Conservation (phyloP, 1,140 invertebrate species). For the Megalonaias nervosa region DNA sequence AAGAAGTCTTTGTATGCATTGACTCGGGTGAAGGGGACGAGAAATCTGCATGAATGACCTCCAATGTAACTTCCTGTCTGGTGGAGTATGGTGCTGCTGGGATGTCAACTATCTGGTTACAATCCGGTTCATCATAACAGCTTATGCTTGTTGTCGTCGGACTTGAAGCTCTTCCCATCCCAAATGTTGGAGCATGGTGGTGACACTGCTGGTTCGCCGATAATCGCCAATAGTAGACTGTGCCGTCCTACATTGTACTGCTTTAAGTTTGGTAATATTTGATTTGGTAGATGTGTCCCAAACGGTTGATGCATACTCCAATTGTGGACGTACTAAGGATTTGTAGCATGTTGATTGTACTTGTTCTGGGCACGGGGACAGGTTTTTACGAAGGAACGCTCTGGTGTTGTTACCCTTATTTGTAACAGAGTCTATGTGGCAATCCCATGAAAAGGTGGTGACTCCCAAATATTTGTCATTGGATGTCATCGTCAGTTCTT, state of each 20-base stretch:
- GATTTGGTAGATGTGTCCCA: no score
- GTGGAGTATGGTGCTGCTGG: background rate
- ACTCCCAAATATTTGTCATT: no score
- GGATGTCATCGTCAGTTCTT: no score
- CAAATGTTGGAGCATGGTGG: background rate
- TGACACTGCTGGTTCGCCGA: no score
- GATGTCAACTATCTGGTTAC: slow-evolving; percentile 3
- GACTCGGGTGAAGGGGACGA: background rate
- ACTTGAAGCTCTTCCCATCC: background rate
- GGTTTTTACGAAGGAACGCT: background rate
- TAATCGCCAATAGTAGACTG: no score
- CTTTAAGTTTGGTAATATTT: no score
- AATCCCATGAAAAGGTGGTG: no score
- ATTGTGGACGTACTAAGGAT: background rate
- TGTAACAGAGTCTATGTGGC: background rate
- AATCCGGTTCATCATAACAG: slow-evolving; percentile 8
- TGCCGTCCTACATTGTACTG: no score
- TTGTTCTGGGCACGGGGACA: no score
- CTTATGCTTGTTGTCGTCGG: background rate
- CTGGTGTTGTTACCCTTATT: slow-evolving; percentile 1
- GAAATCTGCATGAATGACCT: slow-evolving; percentile 1
- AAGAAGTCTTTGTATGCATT: slow-evolving; percentile 4
- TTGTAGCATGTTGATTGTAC: background rate
- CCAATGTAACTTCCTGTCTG: background rate
- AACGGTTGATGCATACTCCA: no score